phyloP scores from a whole-genome alignment of 2,113 vertebrate genomes.

The Channa maculata region DNA sequence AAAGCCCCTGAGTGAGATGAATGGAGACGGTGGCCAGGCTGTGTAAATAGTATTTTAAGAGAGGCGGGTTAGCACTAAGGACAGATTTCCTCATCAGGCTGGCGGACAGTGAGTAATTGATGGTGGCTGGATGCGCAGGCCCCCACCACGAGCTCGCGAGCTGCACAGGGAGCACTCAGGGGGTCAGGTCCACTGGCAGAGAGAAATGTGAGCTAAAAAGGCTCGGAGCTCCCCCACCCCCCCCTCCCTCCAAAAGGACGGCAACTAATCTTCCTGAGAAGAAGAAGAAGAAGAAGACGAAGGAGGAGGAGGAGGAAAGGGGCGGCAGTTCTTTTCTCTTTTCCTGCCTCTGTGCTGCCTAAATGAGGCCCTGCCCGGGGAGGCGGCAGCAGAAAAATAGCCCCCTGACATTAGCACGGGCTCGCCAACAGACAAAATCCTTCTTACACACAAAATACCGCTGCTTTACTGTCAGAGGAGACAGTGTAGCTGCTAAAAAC shows the following conservation, averaged over 20 bases:
- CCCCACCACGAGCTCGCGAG: slow-evolving; percentile 49
- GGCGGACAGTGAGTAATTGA: slow-evolving; percentile 85
- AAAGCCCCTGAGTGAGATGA: slow-evolving; percentile 34
- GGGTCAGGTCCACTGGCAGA: slow-evolving; percentile 82
- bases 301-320: not conserved
- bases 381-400: slow-evolving; percentile 41
- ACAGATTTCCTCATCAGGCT: slow-evolving; percentile 83
- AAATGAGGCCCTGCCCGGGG: slow-evolving; percentile 68
- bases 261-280: slow-evolving; percentile 79
- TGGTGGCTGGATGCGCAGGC: slow-evolving; percentile 63
- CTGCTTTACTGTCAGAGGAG: not conserved
- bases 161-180: slow-evolving; percentile 73
- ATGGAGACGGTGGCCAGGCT: slow-evolving; percentile 56
- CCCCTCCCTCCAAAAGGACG: slow-evolving; percentile 70
- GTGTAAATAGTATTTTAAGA: slow-evolving; percentile 85
- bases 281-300: slow-evolving; percentile 31
- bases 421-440: not conserved
- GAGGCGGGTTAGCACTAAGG: slow-evolving; percentile 79
- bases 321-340: slow-evolving; percentile 38
- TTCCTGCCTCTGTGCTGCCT: slow-evolving; percentile 37
- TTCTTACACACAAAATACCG: not conserved
- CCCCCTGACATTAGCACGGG: slow-evolving; percentile 25
- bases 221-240: slow-evolving; percentile 48
- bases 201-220: slow-evolving; percentile 80
- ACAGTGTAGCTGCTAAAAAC: not conserved